phyloP scores from a whole-genome alignment of 1,140 invertebrate genomes.

The Coptotermes formosanus region DNA sequence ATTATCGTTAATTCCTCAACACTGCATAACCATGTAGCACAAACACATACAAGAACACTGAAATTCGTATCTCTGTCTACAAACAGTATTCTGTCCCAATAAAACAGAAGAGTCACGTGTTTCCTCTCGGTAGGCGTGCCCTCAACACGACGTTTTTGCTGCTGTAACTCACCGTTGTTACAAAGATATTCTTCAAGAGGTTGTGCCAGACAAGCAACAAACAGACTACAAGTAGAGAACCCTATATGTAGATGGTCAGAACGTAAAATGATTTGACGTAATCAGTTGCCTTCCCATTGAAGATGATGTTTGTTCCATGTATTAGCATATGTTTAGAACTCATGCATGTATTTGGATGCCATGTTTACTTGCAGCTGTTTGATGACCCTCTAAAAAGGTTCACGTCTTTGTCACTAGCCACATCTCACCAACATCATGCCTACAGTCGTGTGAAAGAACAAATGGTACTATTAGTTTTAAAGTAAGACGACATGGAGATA shows the following conservation, averaged over 20 bases:
- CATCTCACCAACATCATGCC: neutral
- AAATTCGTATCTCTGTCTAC: too few relatives aligned
- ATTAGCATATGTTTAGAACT: constrained; percentile 14
- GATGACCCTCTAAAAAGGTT: constrained; percentile 15
- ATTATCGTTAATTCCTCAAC: too few relatives aligned
- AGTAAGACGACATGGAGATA: too few relatives aligned
- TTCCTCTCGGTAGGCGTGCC: too few relatives aligned
- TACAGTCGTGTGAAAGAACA: neutral
- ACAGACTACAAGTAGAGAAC: neutral
- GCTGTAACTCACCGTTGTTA: neutral
- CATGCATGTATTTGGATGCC: neutral
- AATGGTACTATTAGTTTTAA: neutral
- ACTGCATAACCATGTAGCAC: too few relatives aligned
- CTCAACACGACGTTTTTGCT: neutral
- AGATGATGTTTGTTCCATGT: neutral
- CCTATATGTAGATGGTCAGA: neutral
- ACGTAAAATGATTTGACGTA: constrained; percentile 17
- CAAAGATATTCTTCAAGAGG: constrained; percentile 7
- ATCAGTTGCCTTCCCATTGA: neutral
- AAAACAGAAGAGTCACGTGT: too few relatives aligned
- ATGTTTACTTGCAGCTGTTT: constrained; percentile 10
- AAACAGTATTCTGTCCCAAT: too few relatives aligned
- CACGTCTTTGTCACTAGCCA: constrained; percentile 10
- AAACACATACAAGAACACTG: too few relatives aligned
- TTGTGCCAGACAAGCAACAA: neutral